These are phyloP conservation scores for Condylostylus longicornis DNA, from an alignment of 1,140 invertebrate species.

Conservation along the genomic window DNA sequence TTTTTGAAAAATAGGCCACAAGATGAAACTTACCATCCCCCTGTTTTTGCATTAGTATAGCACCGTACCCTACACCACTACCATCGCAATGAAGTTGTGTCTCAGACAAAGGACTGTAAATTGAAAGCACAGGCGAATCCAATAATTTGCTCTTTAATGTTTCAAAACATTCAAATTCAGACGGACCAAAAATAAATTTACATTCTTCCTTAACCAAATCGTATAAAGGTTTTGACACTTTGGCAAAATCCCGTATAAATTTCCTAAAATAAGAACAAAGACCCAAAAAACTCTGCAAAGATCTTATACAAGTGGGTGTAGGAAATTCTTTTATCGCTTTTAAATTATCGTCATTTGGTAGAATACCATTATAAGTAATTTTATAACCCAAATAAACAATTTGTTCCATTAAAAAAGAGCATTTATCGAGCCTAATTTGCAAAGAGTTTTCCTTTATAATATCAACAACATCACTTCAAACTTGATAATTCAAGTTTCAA, in stretches of 20 bases:
- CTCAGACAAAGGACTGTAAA: constrained; percentile 4
- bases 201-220: constrained; percentile 12
- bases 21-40: constrained; percentile 13
- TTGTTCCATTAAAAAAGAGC: background rate
- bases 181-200: constrained; percentile 6
- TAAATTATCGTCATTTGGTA: background rate
- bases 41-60: constrained; percentile 8
- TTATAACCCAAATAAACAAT: background rate
- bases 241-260: constrained; percentile 10
- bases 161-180: constrained; percentile 9
- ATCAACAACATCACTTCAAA: constrained; percentile 13
- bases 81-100: constrained; percentile 13
- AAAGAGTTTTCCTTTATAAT: constrained; percentile 21
- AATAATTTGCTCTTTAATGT: constrained; percentile 5
- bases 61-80: constrained; percentile 8
- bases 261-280: constrained; percentile 5
- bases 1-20: constrained; percentile 20
- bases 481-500: too few relatives aligned
- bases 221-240: constrained; percentile 10
- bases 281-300: constrained; percentile 10
- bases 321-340: constrained; percentile 8
- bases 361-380: background rate
- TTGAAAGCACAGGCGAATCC: constrained; percentile 10
- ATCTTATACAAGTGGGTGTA: constrained; percentile 8
- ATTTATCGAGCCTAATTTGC: constrained; percentile 2